phyloP scores from a whole-genome alignment of 37 sponge, comb jelly and placozoan genomes.

The Ianthella basta region DNA sequence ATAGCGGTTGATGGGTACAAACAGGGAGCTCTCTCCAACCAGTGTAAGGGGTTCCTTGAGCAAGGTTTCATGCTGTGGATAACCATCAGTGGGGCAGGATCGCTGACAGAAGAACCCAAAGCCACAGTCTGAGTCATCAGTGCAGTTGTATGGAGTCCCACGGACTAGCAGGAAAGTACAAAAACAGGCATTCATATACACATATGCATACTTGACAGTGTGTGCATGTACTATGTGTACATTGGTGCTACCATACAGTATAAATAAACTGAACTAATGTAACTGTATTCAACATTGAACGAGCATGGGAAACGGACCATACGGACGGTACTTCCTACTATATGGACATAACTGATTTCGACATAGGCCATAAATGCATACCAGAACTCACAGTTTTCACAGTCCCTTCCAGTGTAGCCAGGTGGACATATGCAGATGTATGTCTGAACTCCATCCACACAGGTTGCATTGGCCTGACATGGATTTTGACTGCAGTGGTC shows the following conservation, averaged over 20 bases:
- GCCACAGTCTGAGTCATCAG: constrained; percentile 37
- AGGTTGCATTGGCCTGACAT: constrained; percentile 65
- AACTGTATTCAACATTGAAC: no score
- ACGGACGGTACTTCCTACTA: background rate
- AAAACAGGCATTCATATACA: background rate
- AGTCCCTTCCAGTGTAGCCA: constrained; percentile 40
- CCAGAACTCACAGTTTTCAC: constrained; percentile 32
- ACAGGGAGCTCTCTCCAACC: constrained; percentile 42
- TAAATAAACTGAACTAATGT: no score
- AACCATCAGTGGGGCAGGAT: constrained; percentile 49
- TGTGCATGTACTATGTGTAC: no score
- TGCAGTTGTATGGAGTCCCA: background rate
- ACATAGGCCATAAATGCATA: no score
- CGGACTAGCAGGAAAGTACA: background rate
- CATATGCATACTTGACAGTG: no score
- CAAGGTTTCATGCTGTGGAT: constrained; percentile 47
- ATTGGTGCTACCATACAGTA: no score
- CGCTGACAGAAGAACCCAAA: constrained; percentile 38
- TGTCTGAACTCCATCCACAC: constrained; percentile 29
- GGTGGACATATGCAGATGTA: constrained; percentile 46
- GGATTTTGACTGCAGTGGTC: constrained; percentile 14
- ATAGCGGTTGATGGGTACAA: constrained; percentile 35
- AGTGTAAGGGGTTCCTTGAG: constrained; percentile 40
- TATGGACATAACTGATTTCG: no score
- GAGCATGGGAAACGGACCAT: no score